Evolutionary conservation across 2,888 invertebrate species (phyloP), one percentile per base, ranked within the genome.

Genomic region (Dexiosoma caninum): DNA sequence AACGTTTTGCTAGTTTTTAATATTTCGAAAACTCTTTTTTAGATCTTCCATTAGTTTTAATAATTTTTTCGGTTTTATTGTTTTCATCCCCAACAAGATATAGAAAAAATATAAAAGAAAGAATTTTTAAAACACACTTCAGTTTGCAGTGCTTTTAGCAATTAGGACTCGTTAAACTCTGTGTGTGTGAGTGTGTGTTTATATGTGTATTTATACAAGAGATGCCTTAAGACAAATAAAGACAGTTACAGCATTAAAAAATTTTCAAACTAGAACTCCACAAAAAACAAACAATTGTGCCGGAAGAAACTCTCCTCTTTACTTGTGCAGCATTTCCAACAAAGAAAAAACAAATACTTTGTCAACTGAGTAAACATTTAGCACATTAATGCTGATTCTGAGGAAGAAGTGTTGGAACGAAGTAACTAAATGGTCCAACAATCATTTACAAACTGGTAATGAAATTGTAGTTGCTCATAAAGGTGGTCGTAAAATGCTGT

Each of bases 341-440:
- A 32, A 23, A 42, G 12, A 7, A 9, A 44, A 42, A 62, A 23
- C n/a, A 14, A 42, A 12, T 1, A 21, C 10, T 19, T 40, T 21
- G 27, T 60, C 49, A 57, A 59, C 44, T 55, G 55, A 59, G 19
- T 30, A 49, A 57, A 66, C 16, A 53, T 21, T n/a, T n/a, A n/a
- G n/a, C n/a, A n/a, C n/a, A n/a, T n/a, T n/a, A n/a, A n/a, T n/a
- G n/a, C 49, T 49, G 70, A 69, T 35, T 3, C 19, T 49, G 7
- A 53, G 16, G 14, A 53, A 55, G 32, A 37, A 44, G 8, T 14
- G 12, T 27, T 42, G 9, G n/a, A 10, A 30, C 4, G 9, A 57
- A 64, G 57, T 59, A 51, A 51, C 42, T 66, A 64, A 71, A 78
- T 71, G 71, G 57, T 59, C 64, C 42, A 49, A 42, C 42, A 35